Percentiles rank a stretch among this genome's conserved stretches.
These are phyloP conservation scores for Musca vetustissima DNA, from an alignment of 1,140 invertebrate genomes.

Conservation along the genomic window DNA sequence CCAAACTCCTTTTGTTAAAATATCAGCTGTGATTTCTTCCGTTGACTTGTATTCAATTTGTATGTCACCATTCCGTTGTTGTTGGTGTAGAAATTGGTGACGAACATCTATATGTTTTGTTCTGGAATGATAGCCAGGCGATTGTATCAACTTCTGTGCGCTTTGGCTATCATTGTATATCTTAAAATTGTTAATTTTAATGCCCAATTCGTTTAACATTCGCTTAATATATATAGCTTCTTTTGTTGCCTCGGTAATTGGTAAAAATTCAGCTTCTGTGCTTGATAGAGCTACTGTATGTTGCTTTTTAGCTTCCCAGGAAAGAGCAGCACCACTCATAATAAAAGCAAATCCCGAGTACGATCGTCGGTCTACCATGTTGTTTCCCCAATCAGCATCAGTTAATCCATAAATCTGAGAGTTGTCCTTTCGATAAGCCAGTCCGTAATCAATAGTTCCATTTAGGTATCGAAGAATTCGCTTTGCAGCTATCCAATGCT, in stretches of 20 bases:
- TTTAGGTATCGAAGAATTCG: neutral
- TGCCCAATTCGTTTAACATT: slow-evolving; percentile 5
- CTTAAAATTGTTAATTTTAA: neutral
- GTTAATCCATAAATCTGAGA: slow-evolving; percentile 29
- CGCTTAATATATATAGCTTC: slow-evolving; percentile 20
- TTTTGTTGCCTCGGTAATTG: slow-evolving; percentile 8
- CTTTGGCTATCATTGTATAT: slow-evolving; percentile 25
- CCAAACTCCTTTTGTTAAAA: too few relatives aligned
- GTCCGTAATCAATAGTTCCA: slow-evolving; percentile 28
- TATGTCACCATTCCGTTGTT: too few relatives aligned
- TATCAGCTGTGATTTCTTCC: too few relatives aligned
- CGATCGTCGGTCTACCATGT: neutral
- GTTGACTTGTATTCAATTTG: too few relatives aligned
- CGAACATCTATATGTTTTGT: too few relatives aligned
- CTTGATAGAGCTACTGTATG: slow-evolving; percentile 55
- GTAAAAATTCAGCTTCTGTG: slow-evolving; percentile 29
- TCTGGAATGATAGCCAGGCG: neutral
- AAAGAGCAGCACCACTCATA: slow-evolving; percentile 37
- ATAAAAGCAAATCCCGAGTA: slow-evolving; percentile 40
- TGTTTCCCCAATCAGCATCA: slow-evolving; percentile 8
- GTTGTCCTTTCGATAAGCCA: slow-evolving; percentile 48
- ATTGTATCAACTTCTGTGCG: neutral
- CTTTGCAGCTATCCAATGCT: neutral
- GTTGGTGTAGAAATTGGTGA: too few relatives aligned
- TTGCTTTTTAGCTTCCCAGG: slow-evolving; percentile 57